Conservation (phyloP, 1,140 invertebrate genomes). For the Bombus confusus region DNA sequence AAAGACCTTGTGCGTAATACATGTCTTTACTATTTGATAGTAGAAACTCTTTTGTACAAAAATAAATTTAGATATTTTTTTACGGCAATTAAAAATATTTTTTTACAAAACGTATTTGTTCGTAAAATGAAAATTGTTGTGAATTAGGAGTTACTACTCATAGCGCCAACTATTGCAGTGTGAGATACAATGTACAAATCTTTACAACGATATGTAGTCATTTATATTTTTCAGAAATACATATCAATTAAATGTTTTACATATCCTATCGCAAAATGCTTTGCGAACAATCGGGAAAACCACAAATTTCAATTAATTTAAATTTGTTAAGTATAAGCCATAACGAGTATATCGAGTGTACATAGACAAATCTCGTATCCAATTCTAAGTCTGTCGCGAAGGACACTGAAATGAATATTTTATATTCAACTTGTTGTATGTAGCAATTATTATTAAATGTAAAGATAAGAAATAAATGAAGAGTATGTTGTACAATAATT, state of each 20-base stretch:
- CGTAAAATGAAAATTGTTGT: not conserved
- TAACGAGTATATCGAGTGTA: conserved; percentile 1
- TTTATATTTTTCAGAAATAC: not conserved
- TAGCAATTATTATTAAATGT: too few relatives aligned
- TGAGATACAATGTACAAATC: not conserved
- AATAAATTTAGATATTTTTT: not conserved
- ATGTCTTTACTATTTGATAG: not conserved
- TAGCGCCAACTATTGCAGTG: not conserved
- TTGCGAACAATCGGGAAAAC: too few relatives aligned
- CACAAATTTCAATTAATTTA: not conserved
- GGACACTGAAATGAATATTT: conserved; percentile 1
- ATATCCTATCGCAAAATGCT: not conserved
- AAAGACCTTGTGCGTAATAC: not conserved
- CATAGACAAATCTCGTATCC: not conserved
- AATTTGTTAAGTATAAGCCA: too few relatives aligned
- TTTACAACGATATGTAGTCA: not conserved
- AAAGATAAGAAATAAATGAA: not conserved
- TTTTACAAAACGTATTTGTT: not conserved
- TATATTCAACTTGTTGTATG: not conserved
- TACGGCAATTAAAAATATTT: not conserved
- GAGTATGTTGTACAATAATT: not conserved
- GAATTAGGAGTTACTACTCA: not conserved
- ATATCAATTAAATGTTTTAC: not conserved
- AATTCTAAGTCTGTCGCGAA: too few relatives aligned
- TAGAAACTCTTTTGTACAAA: not conserved